phyloP scores from a whole-genome alignment of 2,797 vertebrate genomes.

The Euphonia xanthogaster region DNA sequence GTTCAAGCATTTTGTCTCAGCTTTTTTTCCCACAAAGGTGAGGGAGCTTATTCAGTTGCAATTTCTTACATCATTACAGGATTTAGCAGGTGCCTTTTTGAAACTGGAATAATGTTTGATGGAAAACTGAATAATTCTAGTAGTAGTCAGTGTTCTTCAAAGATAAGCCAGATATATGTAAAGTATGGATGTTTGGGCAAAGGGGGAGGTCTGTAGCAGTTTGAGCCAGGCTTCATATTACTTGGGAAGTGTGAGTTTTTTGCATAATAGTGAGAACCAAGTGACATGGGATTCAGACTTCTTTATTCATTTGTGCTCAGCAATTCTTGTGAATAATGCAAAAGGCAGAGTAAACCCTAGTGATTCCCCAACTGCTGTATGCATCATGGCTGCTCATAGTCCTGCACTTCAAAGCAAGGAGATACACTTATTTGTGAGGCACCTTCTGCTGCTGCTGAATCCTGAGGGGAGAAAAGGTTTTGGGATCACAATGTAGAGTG shows the following conservation, averaged over 20 bases:
- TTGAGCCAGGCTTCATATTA: neutral
- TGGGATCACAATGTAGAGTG: neutral
- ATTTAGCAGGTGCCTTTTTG: neutral
- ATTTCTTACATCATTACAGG: neutral
- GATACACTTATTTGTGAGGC: neutral
- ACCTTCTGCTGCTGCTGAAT: neutral
- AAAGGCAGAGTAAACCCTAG: neutral
- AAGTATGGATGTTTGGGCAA: neutral
- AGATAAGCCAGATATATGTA: neutral
- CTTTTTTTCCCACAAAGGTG: neutral
- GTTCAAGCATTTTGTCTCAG: neutral
- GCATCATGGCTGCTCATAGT: neutral
- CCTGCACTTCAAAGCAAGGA: neutral
- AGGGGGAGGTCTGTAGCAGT: neutral
- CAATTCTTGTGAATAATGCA: conserved; percentile 14
- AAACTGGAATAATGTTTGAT: neutral
- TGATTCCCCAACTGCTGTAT: neutral
- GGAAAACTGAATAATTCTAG: neutral
- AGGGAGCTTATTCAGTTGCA: neutral
- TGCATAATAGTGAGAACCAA: neutral
- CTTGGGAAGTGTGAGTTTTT: neutral
- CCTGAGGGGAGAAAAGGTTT: neutral
- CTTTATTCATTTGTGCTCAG: neutral
- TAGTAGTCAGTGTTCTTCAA: neutral
- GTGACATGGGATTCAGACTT: neutral